A percentile compares a stretch with the other conserved stretches of the same genome.
Evolutionary conservation across 2,797 vertebrate genomes (phyloP).

Genomic region (Macrochelys suwanniensis): DNA sequence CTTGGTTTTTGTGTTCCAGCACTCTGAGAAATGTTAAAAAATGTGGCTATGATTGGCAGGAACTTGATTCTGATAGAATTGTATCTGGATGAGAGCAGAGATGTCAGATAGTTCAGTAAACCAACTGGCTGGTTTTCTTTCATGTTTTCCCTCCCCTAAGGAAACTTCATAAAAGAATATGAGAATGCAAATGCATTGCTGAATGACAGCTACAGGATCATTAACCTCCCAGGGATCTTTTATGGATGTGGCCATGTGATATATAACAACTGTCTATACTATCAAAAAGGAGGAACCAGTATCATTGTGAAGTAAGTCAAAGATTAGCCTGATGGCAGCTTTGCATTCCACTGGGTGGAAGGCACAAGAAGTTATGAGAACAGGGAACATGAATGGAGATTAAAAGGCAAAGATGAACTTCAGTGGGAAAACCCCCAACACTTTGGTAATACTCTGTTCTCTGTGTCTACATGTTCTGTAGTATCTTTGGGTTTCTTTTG

Average conservation of each 20-base stretch:
- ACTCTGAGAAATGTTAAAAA: not conserved
- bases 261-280: constrained; percentile 92
- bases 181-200: constrained; percentile 86
- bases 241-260: constrained; percentile 93
- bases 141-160: constrained; percentile 72
- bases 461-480: not conserved
- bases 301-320: constrained; percentile 89
- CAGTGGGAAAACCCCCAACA: not conserved
- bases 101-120: constrained; percentile 1
- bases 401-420: not conserved
- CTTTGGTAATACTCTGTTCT: not conserved
- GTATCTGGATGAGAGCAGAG: not conserved
- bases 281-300: constrained; percentile 91
- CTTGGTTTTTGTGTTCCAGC: not conserved
- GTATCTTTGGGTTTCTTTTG: not conserved
- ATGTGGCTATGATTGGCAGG: not conserved
- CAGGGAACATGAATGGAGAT: not conserved
- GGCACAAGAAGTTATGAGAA: not conserved
- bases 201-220: constrained; percentile 82
- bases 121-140: not conserved
- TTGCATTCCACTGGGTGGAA: not conserved
- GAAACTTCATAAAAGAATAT: constrained; percentile 90
- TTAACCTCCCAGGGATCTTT: constrained; percentile 89
- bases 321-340: not conserved
- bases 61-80: not conserved